phyloP scores from a whole-genome alignment of 2,797 vertebrate genomes.

The Hephaestus fuliginosus region DNA sequence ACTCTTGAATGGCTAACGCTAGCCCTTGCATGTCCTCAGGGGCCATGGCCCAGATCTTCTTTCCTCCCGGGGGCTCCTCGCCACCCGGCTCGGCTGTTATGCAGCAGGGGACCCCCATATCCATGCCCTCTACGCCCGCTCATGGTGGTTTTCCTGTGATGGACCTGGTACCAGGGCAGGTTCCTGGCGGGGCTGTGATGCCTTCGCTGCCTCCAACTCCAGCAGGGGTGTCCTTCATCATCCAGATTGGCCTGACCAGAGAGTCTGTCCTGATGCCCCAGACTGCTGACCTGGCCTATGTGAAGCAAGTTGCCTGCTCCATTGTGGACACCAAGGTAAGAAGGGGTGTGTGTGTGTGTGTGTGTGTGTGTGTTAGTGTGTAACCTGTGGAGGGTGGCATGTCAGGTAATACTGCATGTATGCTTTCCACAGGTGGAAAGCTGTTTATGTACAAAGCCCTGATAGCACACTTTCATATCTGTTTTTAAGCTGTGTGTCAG shows the following conservation, averaged over 20 bases:
- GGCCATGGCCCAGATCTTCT: slow-evolving; percentile 79
- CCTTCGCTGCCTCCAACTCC: slow-evolving; percentile 70
- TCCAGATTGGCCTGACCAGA: slow-evolving; percentile 93
- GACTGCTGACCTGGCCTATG: slow-evolving; percentile 89
- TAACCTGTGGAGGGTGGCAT: neutral
- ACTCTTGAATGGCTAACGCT: slow-evolving; percentile 83
- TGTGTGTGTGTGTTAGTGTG: slow-evolving; percentile 15
- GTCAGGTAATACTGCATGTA: slow-evolving; percentile 10
- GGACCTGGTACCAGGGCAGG: slow-evolving; percentile 63
- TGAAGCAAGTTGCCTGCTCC: slow-evolving; percentile 93
- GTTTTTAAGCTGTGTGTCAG: neutral
- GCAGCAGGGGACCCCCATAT: slow-evolving; percentile 72
- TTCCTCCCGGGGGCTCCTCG: slow-evolving; percentile 76
- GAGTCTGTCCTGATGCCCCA: slow-evolving; percentile 91
- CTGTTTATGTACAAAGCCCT: neutral
- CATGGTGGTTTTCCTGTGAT: slow-evolving; percentile 67
- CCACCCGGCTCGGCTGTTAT: slow-evolving; percentile 74
- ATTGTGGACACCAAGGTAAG: slow-evolving; percentile 95
- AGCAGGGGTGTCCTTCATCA: slow-evolving; percentile 91
- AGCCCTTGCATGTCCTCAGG: slow-evolving; percentile 83
- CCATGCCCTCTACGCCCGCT: slow-evolving; percentile 56
- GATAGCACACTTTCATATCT: neutral
- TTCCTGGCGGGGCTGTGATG: slow-evolving; percentile 54
- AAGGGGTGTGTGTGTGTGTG: slow-evolving; percentile 17
- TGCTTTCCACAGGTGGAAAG: slow-evolving; percentile 20